Percentiles rank a stretch among this genome's conserved stretches.
Evolutionary conservation across 2,113 vertebrate species (phyloP).

Genomic region (Aptenodytes forsteri): DNA sequence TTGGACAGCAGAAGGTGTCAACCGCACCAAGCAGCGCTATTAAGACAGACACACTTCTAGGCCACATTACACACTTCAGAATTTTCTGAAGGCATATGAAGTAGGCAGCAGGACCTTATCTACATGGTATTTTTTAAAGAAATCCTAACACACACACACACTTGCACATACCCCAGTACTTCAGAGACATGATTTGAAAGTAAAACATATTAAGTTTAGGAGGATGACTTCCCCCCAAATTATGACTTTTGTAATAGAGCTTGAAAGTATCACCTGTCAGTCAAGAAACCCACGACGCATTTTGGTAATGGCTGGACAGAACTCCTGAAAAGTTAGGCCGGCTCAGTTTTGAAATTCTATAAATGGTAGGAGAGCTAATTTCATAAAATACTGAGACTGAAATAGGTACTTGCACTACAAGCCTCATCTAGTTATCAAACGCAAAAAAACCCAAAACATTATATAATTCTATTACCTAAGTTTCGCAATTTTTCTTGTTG

Average conservation of each 20-base stretch:
- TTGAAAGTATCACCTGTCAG: background rate
- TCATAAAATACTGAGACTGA: background rate
- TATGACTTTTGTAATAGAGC: background rate
- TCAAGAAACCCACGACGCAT: background rate
- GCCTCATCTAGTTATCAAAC: background rate
- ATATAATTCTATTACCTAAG: fast-evolving
- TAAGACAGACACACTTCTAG: background rate
- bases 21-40: background rate
- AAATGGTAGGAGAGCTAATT: background rate
- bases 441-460: fast-evolving
- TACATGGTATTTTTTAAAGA: background rate
- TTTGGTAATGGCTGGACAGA: background rate
- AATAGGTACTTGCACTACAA: background rate
- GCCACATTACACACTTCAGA: too few species aligned
- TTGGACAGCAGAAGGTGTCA: background rate
- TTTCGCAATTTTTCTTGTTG: background rate
- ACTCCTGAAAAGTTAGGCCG: background rate
- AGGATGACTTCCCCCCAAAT: background rate
- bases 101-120: background rate
- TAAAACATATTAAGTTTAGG: background rate
- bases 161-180: background rate
- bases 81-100: background rate
- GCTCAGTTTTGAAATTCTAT: background rate
- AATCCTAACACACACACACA: background rate
- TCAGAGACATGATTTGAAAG: background rate